A percentile compares a stretch with the other conserved stretches of the same genome.
Conservation (phyloP, 2,113 vertebrate species). For the Oryzias javanicus region DNA sequence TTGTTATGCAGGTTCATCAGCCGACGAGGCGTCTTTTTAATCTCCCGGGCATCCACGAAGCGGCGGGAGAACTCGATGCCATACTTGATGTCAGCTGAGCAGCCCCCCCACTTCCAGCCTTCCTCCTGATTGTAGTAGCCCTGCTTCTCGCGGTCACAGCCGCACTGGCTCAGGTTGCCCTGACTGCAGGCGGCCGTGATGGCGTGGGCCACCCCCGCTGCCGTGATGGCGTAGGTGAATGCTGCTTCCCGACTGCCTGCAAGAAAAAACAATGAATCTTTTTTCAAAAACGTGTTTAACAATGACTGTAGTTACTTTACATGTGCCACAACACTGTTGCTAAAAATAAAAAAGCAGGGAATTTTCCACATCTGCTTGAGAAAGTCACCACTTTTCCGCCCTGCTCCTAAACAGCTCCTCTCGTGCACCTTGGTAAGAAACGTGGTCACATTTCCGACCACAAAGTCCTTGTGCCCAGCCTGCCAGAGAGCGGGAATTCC, state of each 20-base stretch:
- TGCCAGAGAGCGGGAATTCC: conserved; percentile 64
- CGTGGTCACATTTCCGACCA: conserved; percentile 54
- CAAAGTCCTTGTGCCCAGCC: conserved; percentile 59
- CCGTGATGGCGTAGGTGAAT: conserved; percentile 97
- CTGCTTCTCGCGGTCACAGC: conserved; percentile 98
- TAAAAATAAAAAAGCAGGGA: not conserved
- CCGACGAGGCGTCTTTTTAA: conserved; percentile 94
- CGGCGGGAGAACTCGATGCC: conserved; percentile 97
- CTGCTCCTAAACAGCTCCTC: conserved; percentile 19
- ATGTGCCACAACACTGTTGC: not conserved
- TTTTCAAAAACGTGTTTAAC: conserved; percentile 5
- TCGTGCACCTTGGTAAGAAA: conserved; percentile 61
- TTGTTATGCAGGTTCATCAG: conserved; percentile 99
- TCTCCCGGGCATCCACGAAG: conserved; percentile 97
- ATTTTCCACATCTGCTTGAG: conserved; percentile 6
- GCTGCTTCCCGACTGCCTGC: conserved; percentile 97
- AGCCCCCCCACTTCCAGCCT: conserved; percentile 99
- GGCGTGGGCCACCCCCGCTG: conserved; percentile 93
- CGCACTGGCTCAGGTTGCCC: conserved; percentile 97
- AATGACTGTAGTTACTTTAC: no score
- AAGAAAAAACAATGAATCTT: conserved; percentile 56
- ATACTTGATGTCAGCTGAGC: conserved; percentile 96
- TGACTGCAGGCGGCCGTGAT: conserved; percentile 98
- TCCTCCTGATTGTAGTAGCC: conserved; percentile 98
- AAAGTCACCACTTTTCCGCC: conserved; percentile 27